Conservation (phyloP, 2,797 vertebrate genomes). For the Percopsis omiscomaycus region DNA sequence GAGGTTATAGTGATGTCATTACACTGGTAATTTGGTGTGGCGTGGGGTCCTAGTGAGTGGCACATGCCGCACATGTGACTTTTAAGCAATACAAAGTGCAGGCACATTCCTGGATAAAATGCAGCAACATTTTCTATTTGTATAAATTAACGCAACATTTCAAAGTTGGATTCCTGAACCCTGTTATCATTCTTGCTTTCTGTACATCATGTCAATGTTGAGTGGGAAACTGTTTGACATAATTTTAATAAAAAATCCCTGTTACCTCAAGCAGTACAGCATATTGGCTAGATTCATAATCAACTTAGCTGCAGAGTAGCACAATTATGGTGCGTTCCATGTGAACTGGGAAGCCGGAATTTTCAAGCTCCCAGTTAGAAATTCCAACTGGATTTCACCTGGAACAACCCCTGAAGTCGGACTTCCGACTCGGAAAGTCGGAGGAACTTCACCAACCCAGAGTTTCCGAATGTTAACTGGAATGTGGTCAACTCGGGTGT, state of each 20-base stretch:
- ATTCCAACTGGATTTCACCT: no score
- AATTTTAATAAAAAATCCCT: neutral
- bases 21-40: constrained; percentile 47
- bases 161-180: neutral
- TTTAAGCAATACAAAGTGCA: neutral
- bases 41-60: constrained; percentile 30
- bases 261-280: neutral
- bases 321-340: neutral
- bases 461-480: no score
- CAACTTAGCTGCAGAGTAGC: constrained; percentile 3
- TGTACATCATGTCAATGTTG: neutral
- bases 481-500: no score
- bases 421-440: no score
- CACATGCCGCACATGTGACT: constrained; percentile 36
- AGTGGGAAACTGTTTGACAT: neutral
- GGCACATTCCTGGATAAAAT: constrained; percentile 23
- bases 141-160: neutral
- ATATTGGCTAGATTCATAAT: constrained; percentile 9
- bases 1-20: constrained; percentile 56
- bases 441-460: no score
- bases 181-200: no score
- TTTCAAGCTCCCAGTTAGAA: no score
- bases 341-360: no score
- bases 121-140: constrained; percentile 17
- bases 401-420: no score